Base-by-base conservation (phyloP, 2,888 invertebrate species). In the Eurytoma adleriae region DNA sequence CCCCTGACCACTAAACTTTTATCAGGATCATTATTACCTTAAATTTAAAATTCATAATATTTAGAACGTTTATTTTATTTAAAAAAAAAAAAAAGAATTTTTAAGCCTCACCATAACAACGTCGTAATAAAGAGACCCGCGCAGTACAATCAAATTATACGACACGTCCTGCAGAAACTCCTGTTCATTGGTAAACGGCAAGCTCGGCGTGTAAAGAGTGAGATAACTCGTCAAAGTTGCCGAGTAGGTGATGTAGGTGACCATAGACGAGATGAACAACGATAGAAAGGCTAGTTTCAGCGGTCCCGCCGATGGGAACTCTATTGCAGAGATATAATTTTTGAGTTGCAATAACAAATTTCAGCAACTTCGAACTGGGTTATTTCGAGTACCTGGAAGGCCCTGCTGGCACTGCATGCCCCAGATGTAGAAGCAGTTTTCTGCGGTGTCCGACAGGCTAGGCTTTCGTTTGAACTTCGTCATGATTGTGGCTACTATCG, bases 141-240 rank as follows among this genome's bases (percentile, higher is more conserved):
- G 81, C 12, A 78, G 24, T 12, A 81, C 80, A 3, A 73, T 79
- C 12, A 86, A 68, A 50, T 74, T 71, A 76, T 86, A 86, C 4
- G 81, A 81, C 2, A 80, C 80, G 30, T 84, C 81, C 1, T 75
- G 7, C 10, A 83, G 59, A 16, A 86, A 84, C 50, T 82, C 85
- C 12, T 80, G 67, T 7, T 85, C 69, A 18, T 73, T 78, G 0
- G 30, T 61, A 67, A 86, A 86, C 1, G 86, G 86, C 69, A 84
- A 50, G 7, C 7, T 70, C 10, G 73, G 71, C n/a, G 52, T 66
- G 20, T 68, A 69, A 0, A 84, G 77, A 54, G 86, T 82, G n/a
- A 86, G 81, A 50, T 79, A 85, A 16, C 85, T 83, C 13, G 85
- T 84, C 13, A 86, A 80, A 7, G 83, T 79, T 5, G 86, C 86